A percentile compares a stretch with the other conserved stretches of the same genome.
phyloP scores from a whole-genome alignment of 2,888 invertebrate genomes.

The Azorinus chamasolen region DNA sequence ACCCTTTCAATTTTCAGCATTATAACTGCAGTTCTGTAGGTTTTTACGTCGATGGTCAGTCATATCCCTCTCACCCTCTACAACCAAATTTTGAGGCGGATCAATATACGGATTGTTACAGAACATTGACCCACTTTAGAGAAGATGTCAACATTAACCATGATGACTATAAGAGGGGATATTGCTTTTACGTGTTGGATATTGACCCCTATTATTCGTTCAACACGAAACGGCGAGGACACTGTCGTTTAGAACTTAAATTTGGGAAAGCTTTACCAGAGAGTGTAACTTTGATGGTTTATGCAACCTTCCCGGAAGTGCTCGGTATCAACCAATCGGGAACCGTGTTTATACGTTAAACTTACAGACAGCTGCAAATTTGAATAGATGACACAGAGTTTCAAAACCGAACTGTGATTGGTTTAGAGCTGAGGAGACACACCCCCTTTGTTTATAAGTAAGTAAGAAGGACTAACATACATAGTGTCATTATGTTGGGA shows the following conservation, averaged over 20 bases:
- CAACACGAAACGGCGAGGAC: conserved; percentile 42
- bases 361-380: too few species aligned
- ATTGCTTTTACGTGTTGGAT: conserved; percentile 34
- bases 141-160: conserved; percentile 28
- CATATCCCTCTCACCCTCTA: conserved; percentile 33
- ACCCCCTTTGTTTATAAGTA: too few species aligned
- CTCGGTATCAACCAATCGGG: conserved; percentile 18
- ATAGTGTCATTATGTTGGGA: neutral
- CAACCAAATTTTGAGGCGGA: conserved; percentile 31
- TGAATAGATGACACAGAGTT: too few species aligned
- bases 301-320: conserved; percentile 43
- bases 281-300: conserved; percentile 46
- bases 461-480: conserved; percentile 3
- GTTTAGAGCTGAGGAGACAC: neutral
- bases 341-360: too few species aligned
- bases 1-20: conserved; percentile 53
- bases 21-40: conserved; percentile 30
- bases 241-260: conserved; percentile 44
- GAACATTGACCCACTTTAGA: conserved; percentile 36
- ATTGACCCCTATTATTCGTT: conserved; percentile 26
- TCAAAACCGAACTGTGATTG: too few species aligned
- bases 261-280: conserved; percentile 42
- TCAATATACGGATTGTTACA: conserved; percentile 44
- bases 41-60: conserved; percentile 50
- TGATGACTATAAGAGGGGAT: conserved; percentile 33